Percentiles rank a stretch among this genome's conserved stretches.
Conservation (phyloP, 2,797 vertebrate species). For the Masticophis lateralis region DNA sequence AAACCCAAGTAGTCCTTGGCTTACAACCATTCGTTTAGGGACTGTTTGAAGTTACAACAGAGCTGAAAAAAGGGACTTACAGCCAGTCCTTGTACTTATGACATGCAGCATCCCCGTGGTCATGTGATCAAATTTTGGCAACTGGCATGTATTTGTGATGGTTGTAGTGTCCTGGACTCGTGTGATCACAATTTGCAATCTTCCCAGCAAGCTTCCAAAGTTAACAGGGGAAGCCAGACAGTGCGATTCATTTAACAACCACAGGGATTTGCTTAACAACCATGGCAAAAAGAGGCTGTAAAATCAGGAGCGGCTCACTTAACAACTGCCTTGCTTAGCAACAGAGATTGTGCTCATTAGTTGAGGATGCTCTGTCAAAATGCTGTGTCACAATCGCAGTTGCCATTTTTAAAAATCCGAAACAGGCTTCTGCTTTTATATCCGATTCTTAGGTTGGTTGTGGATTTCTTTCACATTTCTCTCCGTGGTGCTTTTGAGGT, state of each 20-base stretch:
- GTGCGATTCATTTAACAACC: not conserved
- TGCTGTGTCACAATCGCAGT: not conserved
- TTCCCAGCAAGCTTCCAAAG: no score
- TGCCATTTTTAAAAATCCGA: not conserved
- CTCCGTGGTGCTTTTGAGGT: not conserved
- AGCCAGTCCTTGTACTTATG: not conserved
- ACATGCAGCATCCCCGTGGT: not conserved
- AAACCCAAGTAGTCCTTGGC: not conserved
- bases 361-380: not conserved
- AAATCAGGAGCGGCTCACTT: not conserved
- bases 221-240: no score
- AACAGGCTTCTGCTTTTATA: not conserved
- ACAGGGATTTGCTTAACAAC: not conserved
- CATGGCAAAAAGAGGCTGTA: not conserved
- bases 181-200: no score
- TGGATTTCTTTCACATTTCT: not conserved
- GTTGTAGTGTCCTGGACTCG: no score
- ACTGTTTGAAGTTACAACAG: not conserved
- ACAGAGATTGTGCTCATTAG: not conserved
- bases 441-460: not conserved
- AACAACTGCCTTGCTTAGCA: not conserved
- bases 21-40: not conserved
- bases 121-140: no score
- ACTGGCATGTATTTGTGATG: no score
- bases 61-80: not conserved